Conservation (phyloP, 2,888 invertebrate genomes). For the Amiota minor region DNA sequence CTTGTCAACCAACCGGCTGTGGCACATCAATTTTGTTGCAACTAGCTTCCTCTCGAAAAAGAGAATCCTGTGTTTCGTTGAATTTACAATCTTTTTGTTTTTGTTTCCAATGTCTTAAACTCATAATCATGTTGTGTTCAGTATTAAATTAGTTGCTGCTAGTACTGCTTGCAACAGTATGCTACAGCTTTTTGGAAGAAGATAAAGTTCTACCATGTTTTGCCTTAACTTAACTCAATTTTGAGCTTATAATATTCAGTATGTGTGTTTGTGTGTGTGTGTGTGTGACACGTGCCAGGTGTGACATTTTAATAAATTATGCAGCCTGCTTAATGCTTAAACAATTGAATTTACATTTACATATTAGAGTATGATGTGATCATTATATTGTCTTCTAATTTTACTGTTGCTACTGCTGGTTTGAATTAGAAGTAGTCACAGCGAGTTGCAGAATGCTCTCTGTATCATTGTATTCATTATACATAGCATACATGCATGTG, state of each 20-base stretch:
- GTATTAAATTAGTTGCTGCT: too few species aligned
- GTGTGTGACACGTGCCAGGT: conserved; percentile 28
- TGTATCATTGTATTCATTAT: background rate
- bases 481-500: background rate
- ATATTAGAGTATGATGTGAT: conserved; percentile 68
- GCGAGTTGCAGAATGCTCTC: background rate
- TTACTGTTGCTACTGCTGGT: conserved; percentile 8
- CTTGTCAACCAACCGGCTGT: conserved; percentile 7
- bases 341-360: conserved; percentile 72
- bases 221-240: conserved; percentile 41
- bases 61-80: background rate
- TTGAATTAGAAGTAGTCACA: conserved; percentile 1
- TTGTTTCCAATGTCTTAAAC: conserved; percentile 7
- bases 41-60: background rate
- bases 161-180: too few species aligned
- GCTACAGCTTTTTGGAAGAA: too few species aligned
- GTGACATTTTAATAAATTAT: conserved; percentile 35
- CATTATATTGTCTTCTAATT: conserved; percentile 52
- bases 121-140: background rate
- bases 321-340: conserved; percentile 72
- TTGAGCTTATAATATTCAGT: conserved; percentile 61
- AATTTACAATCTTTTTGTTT: background rate
- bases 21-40: conserved; percentile 20
- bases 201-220: too few species aligned
- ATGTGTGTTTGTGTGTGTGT: conserved; percentile 32